A percentile compares a stretch with the other conserved stretches of the same genome.
Conservation (phyloP, 2,888 invertebrate species). For the Rhagium mordax region DNA sequence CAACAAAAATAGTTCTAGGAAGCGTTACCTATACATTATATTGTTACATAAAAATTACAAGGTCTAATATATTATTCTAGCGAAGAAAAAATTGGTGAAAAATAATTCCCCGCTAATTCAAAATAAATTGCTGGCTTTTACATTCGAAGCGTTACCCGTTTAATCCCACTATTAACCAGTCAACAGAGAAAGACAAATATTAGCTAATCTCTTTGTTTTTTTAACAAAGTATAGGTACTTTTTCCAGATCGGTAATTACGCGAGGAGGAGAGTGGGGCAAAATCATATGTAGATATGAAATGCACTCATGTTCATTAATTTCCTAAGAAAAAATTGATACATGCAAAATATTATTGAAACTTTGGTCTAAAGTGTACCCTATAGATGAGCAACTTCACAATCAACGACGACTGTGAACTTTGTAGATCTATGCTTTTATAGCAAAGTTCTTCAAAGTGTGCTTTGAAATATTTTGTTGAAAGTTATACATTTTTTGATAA, state of each 20-base stretch:
- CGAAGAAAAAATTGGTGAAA: slow-evolving; percentile 19
- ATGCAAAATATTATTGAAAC: no score
- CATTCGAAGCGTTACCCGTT: slow-evolving; percentile 16
- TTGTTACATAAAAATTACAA: slow-evolving; percentile 19
- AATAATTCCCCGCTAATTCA: slow-evolving; percentile 23
- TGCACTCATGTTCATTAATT: background rate
- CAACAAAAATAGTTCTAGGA: background rate
- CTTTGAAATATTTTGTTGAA: no score
- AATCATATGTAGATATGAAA: background rate
- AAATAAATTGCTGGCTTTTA: slow-evolving; percentile 24
- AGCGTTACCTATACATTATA: background rate
- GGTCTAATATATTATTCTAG: slow-evolving; percentile 16
- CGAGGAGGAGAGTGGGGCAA: background rate
- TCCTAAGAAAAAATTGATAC: background rate
- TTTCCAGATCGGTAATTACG: slow-evolving; percentile 1
- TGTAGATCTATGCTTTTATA: no score
- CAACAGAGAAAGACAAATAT: slow-evolving; percentile 24
- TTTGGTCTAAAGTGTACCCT: no score
- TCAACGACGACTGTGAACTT: no score
- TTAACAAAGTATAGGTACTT: slow-evolving; percentile 8
- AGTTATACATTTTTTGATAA: no score
- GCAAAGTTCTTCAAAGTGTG: no score
- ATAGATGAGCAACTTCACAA: no score
- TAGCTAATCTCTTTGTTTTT: slow-evolving; percentile 24
- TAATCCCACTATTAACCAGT: slow-evolving; percentile 17